Conservation (phyloP, 2,113 vertebrate genomes). For the Anser cygnoides region DNA sequence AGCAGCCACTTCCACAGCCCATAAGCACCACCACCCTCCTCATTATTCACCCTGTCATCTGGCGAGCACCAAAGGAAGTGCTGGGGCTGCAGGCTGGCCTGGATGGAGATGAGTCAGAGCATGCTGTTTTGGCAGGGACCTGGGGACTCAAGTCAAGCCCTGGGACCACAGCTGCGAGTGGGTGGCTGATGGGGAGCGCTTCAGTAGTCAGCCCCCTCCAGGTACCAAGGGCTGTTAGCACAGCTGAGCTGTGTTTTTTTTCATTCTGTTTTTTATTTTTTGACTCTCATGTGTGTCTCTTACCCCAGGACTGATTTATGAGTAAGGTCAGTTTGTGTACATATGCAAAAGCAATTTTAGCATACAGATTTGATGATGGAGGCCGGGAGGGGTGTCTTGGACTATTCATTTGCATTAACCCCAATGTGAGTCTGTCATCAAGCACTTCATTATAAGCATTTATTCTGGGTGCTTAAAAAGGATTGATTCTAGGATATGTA, state of each 20-base stretch:
- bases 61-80: accelerated
- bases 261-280: neutral
- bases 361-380: neutral
- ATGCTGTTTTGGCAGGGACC: accelerated
- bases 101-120: accelerated
- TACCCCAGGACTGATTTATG: neutral
- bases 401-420: neutral
- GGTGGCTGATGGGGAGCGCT: neutral
- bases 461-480: neutral
- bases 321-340: neutral
- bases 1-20: accelerated
- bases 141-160: neutral
- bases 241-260: neutral
- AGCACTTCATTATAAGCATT: neutral
- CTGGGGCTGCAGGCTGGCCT: accelerated
- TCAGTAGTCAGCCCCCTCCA: neutral
- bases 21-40: neutral
- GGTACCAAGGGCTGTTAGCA: neutral
- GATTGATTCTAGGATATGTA: neutral
- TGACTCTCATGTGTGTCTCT: neutral
- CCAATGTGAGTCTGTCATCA: accelerated
- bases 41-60: accelerated
- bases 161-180: neutral
- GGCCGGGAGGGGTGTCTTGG: neutral
- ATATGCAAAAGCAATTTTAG: neutral